Conservation (phyloP, 1,140 invertebrate genomes). For the Drosophila pruinosa region DNA sequence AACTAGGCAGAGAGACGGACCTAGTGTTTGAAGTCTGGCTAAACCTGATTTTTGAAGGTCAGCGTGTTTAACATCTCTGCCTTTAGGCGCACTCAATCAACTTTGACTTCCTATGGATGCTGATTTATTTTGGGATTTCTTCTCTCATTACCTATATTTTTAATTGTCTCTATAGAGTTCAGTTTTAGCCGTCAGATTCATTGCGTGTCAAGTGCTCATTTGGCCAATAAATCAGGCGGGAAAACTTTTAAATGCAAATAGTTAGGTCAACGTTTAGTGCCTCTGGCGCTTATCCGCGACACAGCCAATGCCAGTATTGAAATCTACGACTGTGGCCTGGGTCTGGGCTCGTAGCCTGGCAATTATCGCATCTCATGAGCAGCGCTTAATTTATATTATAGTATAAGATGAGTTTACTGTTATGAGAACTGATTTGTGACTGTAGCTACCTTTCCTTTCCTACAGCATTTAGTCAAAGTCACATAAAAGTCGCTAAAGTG, state of each 20-base stretch:
- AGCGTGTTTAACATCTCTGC: slow-evolving; percentile 59
- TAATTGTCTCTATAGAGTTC: background rate
- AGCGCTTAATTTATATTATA: slow-evolving; percentile 71
- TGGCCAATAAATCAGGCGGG: slow-evolving; percentile 43
- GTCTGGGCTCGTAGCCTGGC: slow-evolving; percentile 21
- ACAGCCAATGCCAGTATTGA: no score
- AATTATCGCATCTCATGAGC: slow-evolving; percentile 63
- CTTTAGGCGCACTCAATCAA: background rate
- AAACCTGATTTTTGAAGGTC: slow-evolving; percentile 75
- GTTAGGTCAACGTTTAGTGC: slow-evolving; percentile 23
- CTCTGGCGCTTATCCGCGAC: no score
- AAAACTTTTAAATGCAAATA: slow-evolving; percentile 30
- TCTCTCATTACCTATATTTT: no score
- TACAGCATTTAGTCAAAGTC: slow-evolving; percentile 62
- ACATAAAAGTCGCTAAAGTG: slow-evolving; percentile 28
- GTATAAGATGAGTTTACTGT: slow-evolving; percentile 69
- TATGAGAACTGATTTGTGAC: slow-evolving; percentile 70
- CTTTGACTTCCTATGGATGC: slow-evolving; percentile 9
- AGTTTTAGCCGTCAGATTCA: slow-evolving; percentile 22
- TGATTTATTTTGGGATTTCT: background rate
- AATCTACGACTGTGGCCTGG: background rate
- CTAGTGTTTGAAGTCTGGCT: slow-evolving; percentile 16
- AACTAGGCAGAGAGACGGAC: slow-evolving; percentile 38
- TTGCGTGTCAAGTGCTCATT: slow-evolving; percentile 55
- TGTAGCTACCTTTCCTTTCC: slow-evolving; percentile 58